These are phyloP conservation scores for Stegastes partitus DNA, from an alignment of 2,113 vertebrate genomes.

Conservation along the genomic window DNA sequence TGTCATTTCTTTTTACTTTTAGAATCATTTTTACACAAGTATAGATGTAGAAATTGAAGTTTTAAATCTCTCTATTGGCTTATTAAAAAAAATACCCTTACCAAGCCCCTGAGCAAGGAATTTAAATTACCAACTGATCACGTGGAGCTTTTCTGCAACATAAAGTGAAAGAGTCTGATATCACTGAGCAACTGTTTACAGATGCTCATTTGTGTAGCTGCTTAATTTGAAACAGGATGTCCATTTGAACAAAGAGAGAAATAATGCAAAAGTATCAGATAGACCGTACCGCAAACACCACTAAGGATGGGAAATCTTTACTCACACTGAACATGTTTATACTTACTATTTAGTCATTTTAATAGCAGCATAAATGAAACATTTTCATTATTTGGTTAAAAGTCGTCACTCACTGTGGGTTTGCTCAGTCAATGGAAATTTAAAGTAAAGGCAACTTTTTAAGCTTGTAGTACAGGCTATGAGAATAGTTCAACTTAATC, in stretches of 20 bases:
- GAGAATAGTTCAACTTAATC: slow-evolving; percentile 21
- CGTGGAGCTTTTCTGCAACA: background rate
- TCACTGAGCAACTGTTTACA: background rate
- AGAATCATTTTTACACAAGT: too few relatives aligned
- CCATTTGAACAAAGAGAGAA: too few relatives aligned
- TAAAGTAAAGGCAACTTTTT: background rate
- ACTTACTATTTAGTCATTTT: background rate
- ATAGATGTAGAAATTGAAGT: background rate
- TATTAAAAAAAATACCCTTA: background rate
- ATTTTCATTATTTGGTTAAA: background rate
- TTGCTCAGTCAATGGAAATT: slow-evolving; percentile 29
- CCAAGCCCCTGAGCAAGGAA: background rate
- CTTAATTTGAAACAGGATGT: too few relatives aligned
- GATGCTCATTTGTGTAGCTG: too few relatives aligned
- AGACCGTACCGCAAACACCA: too few relatives aligned
- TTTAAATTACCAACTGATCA: background rate
- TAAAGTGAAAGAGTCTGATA: too few relatives aligned
- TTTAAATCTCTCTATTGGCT: background rate
- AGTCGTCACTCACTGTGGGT: background rate
- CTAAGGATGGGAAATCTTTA: too few relatives aligned
- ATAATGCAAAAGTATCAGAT: too few relatives aligned
- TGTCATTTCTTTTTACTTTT: background rate
- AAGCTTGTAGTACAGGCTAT: background rate
- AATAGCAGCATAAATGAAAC: too few relatives aligned
- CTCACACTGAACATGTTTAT: background rate